These are phyloP conservation scores for Scopus umbretta DNA, from an alignment of 2,113 vertebrate species.

Conservation along the genomic window DNA sequence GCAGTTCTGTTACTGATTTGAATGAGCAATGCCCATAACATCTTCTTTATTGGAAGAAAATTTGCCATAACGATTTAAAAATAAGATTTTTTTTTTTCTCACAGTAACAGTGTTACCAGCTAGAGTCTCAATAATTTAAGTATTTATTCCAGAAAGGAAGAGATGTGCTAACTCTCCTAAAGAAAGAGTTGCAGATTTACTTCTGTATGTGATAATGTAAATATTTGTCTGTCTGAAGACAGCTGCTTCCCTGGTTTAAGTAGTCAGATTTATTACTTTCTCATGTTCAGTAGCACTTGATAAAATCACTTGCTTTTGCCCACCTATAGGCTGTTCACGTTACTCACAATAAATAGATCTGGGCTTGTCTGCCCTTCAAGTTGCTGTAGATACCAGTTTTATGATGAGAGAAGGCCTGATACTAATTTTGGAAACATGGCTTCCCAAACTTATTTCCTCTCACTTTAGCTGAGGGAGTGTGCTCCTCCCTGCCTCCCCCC, in stretches of 20 bases:
- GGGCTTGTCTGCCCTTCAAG: neutral
- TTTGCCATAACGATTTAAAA: neutral
- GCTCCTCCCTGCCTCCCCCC: neutral
- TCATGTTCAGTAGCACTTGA: neutral
- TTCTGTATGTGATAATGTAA: neutral
- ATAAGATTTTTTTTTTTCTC: neutral
- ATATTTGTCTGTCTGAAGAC: neutral
- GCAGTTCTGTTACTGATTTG: neutral
- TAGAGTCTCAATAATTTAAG: neutral
- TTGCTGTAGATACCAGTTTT: neutral
- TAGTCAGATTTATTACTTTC: neutral
- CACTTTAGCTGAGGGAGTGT: neutral
- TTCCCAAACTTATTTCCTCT: neutral
- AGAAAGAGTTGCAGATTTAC: neutral
- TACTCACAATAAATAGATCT: neutral
- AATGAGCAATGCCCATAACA: accelerated
- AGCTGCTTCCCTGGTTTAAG: neutral
- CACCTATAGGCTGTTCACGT: accelerated
- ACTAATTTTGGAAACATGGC: neutral
- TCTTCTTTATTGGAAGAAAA: neutral
- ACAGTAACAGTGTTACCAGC: neutral
- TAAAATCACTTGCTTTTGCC: neutral
- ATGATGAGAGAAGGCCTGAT: neutral
- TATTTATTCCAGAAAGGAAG: neutral
- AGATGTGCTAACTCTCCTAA: neutral